Evolutionary conservation across 2,797 vertebrate species (phyloP), one percentile per base, ranked within the genome.

Genomic region (Trachurus trachurus): DNA sequence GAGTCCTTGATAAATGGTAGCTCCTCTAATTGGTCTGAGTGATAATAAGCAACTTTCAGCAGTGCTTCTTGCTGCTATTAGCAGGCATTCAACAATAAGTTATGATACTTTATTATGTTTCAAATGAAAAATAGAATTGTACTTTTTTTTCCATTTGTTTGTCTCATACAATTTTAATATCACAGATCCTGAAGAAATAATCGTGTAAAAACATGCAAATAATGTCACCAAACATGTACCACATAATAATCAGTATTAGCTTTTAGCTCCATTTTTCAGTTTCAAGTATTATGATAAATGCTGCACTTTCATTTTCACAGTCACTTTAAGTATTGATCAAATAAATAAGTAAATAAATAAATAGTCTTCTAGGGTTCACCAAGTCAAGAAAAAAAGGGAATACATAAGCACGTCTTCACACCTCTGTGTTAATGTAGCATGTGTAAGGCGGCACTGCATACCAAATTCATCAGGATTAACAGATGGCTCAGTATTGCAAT

Each of bases 401-500:
- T 54, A 11, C 5, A 47, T 50, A 19, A 71, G 56, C n/a, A 66
- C 58, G 71, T 57, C 49, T 68, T 73, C 59, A 81, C 77, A 78
- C 68, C 13, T 78, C 42, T 68, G 53, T 67, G 60, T 75, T 70
- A 69, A 86, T 66, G 53, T 42, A 50, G 52, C 47, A 76, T 56
- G 66, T 78, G 64, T 71, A 78, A 83, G 65, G 61, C 74, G 58
- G 63, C 6, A 17, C 80, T 74, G 76, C 84, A 74, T 85, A 66
- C 22, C 72, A 81, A 72, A 83, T 82, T 67, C 12, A 44, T 86
- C 63, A 70, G 74, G 54, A 66, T 75, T 90, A 85, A 87, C 89
- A 92, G 88, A 86, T 81, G 87, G 78, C 81, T 69, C n/a, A 47
- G 72, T 29, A 10, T 67, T 82, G 84, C 76, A 72, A 74, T 69